A percentile compares a stretch with the other conserved stretches of the same genome.
Evolutionary conservation across 2,888 invertebrate species (phyloP).

Genomic region (Zygothrica quintamaculata): DNA sequence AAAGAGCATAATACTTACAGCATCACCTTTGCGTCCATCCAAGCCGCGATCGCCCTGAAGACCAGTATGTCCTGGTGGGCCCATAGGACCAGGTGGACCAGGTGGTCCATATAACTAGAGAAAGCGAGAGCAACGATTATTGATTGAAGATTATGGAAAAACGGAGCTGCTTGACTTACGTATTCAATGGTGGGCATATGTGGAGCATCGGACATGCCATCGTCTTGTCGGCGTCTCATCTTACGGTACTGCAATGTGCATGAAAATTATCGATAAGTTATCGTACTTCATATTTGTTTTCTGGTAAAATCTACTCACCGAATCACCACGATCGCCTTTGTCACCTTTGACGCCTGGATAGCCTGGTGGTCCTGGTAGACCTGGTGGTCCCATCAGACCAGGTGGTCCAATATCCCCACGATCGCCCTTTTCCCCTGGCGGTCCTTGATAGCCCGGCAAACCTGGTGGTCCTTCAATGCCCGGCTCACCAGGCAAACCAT

Average conservation of each 20-base stretch:
- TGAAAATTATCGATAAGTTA: background rate
- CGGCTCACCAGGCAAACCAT: constrained; percentile 91
- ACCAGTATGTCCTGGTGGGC: constrained; percentile 88
- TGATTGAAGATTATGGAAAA: background rate
- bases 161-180: constrained; percentile 70
- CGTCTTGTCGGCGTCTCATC: constrained; percentile 85
- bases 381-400: constrained; percentile 97
- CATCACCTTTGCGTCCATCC: constrained; percentile 92
- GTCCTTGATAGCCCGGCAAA: constrained; percentile 90
- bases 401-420: constrained; percentile 95
- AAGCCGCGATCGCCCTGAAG: constrained; percentile 87
- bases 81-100: constrained; percentile 87
- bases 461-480: constrained; percentile 96
- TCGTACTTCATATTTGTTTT: too few species aligned
- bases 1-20: constrained; percentile 87
- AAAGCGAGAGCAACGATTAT: background rate
- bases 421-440: constrained; percentile 93
- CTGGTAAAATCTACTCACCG: constrained; percentile 90
- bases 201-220: constrained; percentile 85
- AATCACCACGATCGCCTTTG: constrained; percentile 96
- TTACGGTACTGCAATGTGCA: constrained; percentile 84
- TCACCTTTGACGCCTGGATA: constrained; percentile 96
- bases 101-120: constrained; percentile 87
- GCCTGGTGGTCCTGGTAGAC: constrained; percentile 91
- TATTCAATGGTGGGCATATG: constrained; percentile 84